Evolutionary conservation across 1,140 invertebrate species (phyloP).

Genomic region (Drosophila sp.): DNA sequence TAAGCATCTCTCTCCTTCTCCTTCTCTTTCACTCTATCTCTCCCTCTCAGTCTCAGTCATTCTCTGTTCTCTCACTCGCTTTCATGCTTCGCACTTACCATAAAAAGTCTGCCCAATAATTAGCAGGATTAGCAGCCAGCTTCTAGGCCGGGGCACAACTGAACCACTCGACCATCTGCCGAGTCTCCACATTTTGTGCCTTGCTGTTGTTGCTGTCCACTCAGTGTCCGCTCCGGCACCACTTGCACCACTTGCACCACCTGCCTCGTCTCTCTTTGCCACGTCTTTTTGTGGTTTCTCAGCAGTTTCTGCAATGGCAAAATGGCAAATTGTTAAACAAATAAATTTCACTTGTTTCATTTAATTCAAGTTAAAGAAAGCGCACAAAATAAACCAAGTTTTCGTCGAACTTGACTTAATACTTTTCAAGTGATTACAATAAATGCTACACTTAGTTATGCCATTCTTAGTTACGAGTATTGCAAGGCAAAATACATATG

Average conservation of each 20-base stretch:
- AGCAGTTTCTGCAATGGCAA: slow-evolving; percentile 4
- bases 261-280: background rate
- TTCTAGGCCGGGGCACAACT: slow-evolving; percentile 43
- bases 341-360: slow-evolving; percentile 18
- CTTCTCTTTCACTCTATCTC: background rate
- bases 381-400: slow-evolving; percentile 4
- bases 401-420: background rate
- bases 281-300: too few relatives aligned
- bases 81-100: slow-evolving; percentile 61
- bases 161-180: slow-evolving; percentile 27
- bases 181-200: slow-evolving; percentile 30
- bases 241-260: background rate
- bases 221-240: background rate
- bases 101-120: slow-evolving; percentile 78
- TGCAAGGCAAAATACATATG: too few relatives aligned
- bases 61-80: background rate
- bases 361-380: slow-evolving; percentile 7
- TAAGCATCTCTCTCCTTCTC: slow-evolving; percentile 29
- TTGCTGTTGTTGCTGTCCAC: slow-evolving; percentile 15
- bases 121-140: slow-evolving; percentile 70
- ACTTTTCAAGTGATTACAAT: slow-evolving; percentile 1
- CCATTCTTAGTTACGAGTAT: background rate
- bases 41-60: background rate
- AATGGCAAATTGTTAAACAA: slow-evolving; percentile 4
- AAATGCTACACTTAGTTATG: slow-evolving; percentile 7